phyloP scores from a whole-genome alignment of 2,797 vertebrate species.

The Vultur gryphus region DNA sequence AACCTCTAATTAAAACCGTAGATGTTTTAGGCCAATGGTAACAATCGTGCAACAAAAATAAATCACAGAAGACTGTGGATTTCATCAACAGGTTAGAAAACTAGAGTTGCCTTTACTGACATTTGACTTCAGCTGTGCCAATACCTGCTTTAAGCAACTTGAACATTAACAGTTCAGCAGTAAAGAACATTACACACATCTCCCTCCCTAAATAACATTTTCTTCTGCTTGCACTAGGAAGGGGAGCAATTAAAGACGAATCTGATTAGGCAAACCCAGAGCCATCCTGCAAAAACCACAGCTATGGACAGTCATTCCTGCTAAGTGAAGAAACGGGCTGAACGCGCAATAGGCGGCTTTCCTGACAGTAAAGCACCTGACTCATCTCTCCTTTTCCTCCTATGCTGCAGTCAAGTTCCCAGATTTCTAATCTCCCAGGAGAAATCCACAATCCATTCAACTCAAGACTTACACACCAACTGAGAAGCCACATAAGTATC shows the following conservation, averaged over 20 bases:
- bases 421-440: conserved; percentile 39
- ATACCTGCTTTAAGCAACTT: not conserved
- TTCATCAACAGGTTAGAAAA: conserved; percentile 33
- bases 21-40: conserved; percentile 21
- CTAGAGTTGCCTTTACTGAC: not conserved
- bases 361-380: not conserved
- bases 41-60: conserved; percentile 53
- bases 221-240: not conserved
- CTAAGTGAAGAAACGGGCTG: not conserved
- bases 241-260: not conserved
- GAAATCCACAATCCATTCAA: conserved; percentile 56
- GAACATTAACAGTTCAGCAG: not conserved
- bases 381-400: not conserved
- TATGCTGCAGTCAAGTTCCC: not conserved
- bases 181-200: not conserved
- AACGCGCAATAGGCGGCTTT: not conserved
- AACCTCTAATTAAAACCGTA: conserved; percentile 18
- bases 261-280: not conserved
- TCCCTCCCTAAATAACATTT: not conserved
- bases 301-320: not conserved
- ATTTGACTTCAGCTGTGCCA: not conserved
- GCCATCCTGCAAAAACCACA: not conserved
- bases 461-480: conserved; percentile 41
- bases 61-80: conserved; percentile 40
- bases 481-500: conserved; percentile 39